Evolutionary conservation across 2,888 invertebrate species (phyloP), one percentile per base, ranked within the genome.

Genomic region (Odontomyia ornata): DNA sequence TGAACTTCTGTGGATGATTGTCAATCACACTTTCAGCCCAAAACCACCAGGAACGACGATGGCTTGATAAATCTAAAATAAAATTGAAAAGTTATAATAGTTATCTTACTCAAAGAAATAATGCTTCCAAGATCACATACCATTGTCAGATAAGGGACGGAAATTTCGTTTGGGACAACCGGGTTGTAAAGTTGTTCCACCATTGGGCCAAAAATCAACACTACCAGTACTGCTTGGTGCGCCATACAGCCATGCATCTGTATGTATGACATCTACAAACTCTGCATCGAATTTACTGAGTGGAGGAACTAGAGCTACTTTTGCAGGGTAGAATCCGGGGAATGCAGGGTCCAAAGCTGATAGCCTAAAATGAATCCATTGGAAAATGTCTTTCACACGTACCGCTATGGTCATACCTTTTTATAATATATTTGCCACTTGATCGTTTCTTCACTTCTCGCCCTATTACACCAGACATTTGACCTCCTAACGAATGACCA

Each of bases 191-290:
- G 80, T 79, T 69, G 75, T 79, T 4, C 81, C 81, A 4, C 76
- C 78, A 69, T 81, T 81, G 56, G 80, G 80, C 80, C 79, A 89
- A 83, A 89, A 89, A 82, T 89, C 89, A 0, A 85, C 88, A 0
- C 88, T 88, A 1, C 89, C 89, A 0, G 89, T 89, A 5, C 83
- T 80, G 0, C 88, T 87, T 0, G 89, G 89, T 0, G 89, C 89
- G 0, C 89, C 89, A 75, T 89, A 89, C 0, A 86, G 86, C 0
- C 89, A 89, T 0, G 89, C 89, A 79, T 91, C 90, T 0, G 91
- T 90, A 82, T 92, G 92, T 77, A 91, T 91, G 7, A 91, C 88
- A 83, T 91, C 89, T 0, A 89, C 89, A 43, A 89, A 89, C 64
- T 88, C 87, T 0, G 89, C 89, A 80, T 89, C 89, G 1, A 84